phyloP scores from a whole-genome alignment of 2,113 vertebrate species.

The Pluvialis apricaria region DNA sequence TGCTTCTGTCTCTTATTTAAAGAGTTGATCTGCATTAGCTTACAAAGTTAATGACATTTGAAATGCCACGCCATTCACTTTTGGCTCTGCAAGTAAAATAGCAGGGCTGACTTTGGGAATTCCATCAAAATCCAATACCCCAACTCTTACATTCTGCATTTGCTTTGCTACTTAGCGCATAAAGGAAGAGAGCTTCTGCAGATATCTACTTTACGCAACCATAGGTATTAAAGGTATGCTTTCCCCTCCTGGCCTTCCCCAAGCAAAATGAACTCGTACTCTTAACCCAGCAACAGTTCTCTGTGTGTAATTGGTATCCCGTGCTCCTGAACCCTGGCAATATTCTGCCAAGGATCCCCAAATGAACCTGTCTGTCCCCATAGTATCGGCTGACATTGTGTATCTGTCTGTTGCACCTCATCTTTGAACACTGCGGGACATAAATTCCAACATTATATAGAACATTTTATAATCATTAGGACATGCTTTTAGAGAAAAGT shows the following conservation, averaged over 20 bases:
- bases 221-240: neutral
- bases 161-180: neutral
- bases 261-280: neutral
- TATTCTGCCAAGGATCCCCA: neutral
- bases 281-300: neutral
- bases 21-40: neutral
- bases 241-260: neutral
- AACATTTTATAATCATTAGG: neutral
- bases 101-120: neutral
- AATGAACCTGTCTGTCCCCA: neutral
- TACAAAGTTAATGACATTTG: neutral
- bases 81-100: neutral
- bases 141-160: neutral
- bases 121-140: neutral
- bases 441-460: neutral
- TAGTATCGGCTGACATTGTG: neutral
- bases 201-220: neutral
- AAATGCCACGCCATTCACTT: neutral
- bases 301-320: rapidly evolving
- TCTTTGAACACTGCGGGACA: neutral
- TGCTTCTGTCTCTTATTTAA: neutral
- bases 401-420: neutral
- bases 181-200: neutral
- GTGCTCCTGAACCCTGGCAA: neutral
- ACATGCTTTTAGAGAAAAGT: neutral